A percentile compares a stretch with the other conserved stretches of the same genome.
These are phyloP conservation scores for Cyrtodaria siliqua DNA, from an alignment of 2,888 invertebrate species.

Conservation along the genomic window DNA sequence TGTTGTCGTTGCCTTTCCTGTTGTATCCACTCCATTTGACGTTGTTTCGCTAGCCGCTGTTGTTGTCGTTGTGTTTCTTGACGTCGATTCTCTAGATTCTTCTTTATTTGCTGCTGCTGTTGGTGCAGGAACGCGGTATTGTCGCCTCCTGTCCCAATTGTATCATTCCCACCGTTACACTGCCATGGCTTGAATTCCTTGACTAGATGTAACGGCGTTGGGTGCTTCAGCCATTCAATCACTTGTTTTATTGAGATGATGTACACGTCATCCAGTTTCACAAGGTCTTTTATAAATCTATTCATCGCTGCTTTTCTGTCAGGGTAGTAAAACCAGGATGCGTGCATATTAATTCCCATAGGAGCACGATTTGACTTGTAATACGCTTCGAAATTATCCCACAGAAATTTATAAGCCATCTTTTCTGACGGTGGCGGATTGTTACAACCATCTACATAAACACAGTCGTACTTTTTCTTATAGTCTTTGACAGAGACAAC, in stretches of 20 bases:
- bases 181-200: conserved; percentile 76
- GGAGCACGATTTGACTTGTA: conserved; percentile 91
- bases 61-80: too few species aligned
- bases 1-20: neutral
- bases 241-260: conserved; percentile 77
- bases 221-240: conserved; percentile 78
- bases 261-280: conserved; percentile 79
- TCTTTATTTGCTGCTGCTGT: neutral
- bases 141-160: neutral
- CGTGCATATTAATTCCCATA: conserved; percentile 93
- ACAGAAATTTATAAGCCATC: conserved; percentile 87
- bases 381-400: conserved; percentile 92
- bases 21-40: too few species aligned
- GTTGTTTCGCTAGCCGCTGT: too few species aligned
- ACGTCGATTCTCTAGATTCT: neutral
- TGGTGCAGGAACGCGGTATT: neutral
- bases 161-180: conserved; percentile 50
- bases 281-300: conserved; percentile 76
- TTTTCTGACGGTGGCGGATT: conserved; percentile 77
- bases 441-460: conserved; percentile 80
- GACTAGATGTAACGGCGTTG: conserved; percentile 69
- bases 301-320: conserved; percentile 79
- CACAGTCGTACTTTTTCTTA: conserved; percentile 76
- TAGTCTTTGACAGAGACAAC: conserved; percentile 86
- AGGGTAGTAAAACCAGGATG: conserved; percentile 88